Percentiles rank a stretch among this genome's conserved stretches.
Evolutionary conservation across 2,797 vertebrate species (phyloP).

Genomic region (Amphiprion clarkii): DNA sequence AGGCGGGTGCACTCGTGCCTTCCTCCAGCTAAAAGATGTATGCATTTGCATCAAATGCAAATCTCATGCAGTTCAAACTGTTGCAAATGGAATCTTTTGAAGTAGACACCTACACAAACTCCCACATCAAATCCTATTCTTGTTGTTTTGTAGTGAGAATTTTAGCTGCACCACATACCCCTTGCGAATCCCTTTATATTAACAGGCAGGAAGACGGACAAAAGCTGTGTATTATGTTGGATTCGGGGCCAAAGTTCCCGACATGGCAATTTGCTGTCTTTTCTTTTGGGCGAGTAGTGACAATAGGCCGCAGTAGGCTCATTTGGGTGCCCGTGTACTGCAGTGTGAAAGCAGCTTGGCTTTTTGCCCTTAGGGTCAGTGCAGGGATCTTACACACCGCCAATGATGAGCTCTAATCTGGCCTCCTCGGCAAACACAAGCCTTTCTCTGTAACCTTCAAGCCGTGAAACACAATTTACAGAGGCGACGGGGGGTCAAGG

Average conservation of each 20-base stretch:
- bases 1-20: slow-evolving; percentile 18
- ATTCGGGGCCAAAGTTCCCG: slow-evolving; percentile 87
- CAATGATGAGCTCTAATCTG: slow-evolving; percentile 94
- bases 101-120: slow-evolving; percentile 41
- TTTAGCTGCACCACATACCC: slow-evolving; percentile 16
- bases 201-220: slow-evolving; percentile 75
- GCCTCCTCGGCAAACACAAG: slow-evolving; percentile 80
- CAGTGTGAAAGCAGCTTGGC: slow-evolving; percentile 87
- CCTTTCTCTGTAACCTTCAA: slow-evolving; percentile 79
- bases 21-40: slow-evolving; percentile 36
- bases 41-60: slow-evolving; percentile 56
- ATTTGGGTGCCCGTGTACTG: slow-evolving; percentile 80
- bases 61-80: slow-evolving; percentile 49
- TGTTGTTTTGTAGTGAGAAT: slow-evolving; percentile 39
- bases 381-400: slow-evolving; percentile 84
- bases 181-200: slow-evolving; percentile 65
- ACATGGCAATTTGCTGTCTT: slow-evolving; percentile 91
- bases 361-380: slow-evolving; percentile 85
- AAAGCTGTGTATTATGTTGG: slow-evolving; percentile 85
- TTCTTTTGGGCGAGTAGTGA: slow-evolving; percentile 85
- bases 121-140: slow-evolving; percentile 29
- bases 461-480: slow-evolving; percentile 80
- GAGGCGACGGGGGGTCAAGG: slow-evolving; percentile 67
- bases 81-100: slow-evolving; percentile 39
- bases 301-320: slow-evolving; percentile 86